These are phyloP conservation scores for Atopsyche davidsoni DNA, from an alignment of 1,140 invertebrate species.

Conservation along the genomic window DNA sequence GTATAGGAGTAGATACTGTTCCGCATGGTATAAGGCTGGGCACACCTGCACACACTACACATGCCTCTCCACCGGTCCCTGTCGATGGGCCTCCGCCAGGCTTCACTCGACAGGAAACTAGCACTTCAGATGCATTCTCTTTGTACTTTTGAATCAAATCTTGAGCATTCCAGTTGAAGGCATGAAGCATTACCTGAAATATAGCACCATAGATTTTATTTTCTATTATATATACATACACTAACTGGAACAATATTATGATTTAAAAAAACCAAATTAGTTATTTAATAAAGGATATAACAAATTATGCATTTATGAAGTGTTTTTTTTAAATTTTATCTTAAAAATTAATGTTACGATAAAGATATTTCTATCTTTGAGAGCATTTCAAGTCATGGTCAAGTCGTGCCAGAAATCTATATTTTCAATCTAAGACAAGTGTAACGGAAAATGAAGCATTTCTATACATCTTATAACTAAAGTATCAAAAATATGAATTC, in stretches of 20 bases:
- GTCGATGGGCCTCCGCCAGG: slow-evolving; percentile 41
- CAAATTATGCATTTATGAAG: too few relatives aligned
- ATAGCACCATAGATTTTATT: too few relatives aligned
- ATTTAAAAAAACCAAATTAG: too few relatives aligned
- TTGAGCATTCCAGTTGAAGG: slow-evolving; percentile 78
- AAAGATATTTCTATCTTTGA: neutral
- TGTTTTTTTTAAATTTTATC: too few relatives aligned
- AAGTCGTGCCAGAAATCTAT: neutral
- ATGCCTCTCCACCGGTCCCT: slow-evolving; percentile 33
- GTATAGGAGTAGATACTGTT: slow-evolving; percentile 60
- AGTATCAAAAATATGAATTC: too few relatives aligned
- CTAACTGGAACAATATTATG: too few relatives aligned
- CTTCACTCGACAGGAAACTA: slow-evolving; percentile 77
- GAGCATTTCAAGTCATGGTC: neutral
- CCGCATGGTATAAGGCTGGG: slow-evolving; percentile 63
- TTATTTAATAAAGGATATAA: too few relatives aligned
- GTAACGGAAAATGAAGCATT: too few relatives aligned
- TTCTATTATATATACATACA: too few relatives aligned
- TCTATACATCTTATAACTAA: too few relatives aligned
- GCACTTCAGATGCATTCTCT: slow-evolving; percentile 66
- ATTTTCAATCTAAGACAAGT: neutral
- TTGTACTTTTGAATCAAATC: slow-evolving; percentile 75
- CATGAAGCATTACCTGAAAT: slow-evolving; percentile 70
- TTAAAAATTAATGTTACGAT: too few relatives aligned
- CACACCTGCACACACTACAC: slow-evolving; percentile 55